Evolutionary conservation across 2,113 vertebrate genomes (phyloP).

Genomic region (Sceloporus undulatus): DNA sequence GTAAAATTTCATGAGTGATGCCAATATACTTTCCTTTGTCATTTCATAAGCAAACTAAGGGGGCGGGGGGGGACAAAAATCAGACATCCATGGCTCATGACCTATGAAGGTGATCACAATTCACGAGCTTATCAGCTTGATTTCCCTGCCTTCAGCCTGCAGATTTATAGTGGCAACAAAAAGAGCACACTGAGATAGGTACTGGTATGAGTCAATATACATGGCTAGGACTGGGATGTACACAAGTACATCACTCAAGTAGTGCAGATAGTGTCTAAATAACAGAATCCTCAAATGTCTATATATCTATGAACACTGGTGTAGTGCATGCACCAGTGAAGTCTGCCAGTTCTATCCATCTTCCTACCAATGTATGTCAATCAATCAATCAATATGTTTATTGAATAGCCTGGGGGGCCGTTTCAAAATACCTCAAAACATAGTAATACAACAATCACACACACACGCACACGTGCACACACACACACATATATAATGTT

Average conservation of each 20-base stretch:
- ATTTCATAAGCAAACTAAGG: conserved; percentile 29
- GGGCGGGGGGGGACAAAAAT: neutral
- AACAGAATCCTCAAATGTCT: neutral
- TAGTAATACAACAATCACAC: no score
- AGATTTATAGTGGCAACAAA: neutral
- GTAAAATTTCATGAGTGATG: neutral
- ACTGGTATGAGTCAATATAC: neutral
- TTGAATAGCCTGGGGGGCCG: no score
- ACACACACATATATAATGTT: no score
- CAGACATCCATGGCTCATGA: neutral
- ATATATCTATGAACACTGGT: neutral
- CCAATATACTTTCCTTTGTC: neutral
- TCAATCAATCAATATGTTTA: no score
- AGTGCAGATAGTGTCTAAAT: neutral
- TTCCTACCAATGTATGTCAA: no score
- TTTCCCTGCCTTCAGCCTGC: neutral
- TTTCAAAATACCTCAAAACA: no score
- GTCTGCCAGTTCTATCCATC: neutral
- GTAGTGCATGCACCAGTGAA: neutral
- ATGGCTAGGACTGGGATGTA: neutral
- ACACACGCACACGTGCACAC: no score
- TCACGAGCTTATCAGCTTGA: neutral
- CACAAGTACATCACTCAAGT: no score
- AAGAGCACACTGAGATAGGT: no score
- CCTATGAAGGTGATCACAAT: neutral